Conservation (phyloP, 2,113 vertebrate species). For the Oncorhynchus tshawytscha region DNA sequence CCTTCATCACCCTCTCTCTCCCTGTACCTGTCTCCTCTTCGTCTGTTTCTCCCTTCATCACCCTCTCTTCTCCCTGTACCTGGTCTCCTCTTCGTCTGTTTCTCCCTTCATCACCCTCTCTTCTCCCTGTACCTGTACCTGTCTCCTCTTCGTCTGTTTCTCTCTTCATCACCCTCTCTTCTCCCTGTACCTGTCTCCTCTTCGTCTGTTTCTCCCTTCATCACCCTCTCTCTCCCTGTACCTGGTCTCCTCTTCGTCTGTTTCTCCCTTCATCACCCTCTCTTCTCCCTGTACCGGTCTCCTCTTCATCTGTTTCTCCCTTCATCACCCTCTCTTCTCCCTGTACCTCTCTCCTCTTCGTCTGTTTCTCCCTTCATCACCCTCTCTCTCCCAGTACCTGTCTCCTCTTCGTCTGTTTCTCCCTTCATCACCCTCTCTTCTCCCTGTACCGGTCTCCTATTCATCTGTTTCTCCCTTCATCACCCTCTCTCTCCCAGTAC, state of each 20-base stretch:
- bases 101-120: background rate
- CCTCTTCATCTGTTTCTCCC: background rate
- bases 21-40: background rate
- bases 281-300: background rate
- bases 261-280: too few species aligned
- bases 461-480: too few species aligned
- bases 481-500: background rate
- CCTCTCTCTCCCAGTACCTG: background rate
- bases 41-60: too few species aligned
- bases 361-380: too few species aligned
- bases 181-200: background rate
- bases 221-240: background rate
- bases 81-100: background rate
- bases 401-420: background rate
- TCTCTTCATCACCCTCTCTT: slow-evolving; percentile 1
- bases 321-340: too few species aligned
- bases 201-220: too few species aligned
- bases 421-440: too few species aligned
- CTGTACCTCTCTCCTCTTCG: background rate
- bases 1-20: background rate
- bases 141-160: background rate
- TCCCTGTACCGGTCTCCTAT: background rate
- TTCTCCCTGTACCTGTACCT: too few species aligned
- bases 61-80: background rate
- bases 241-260: background rate